Base-by-base conservation (phyloP, 2,113 vertebrate species). In the Mionectes macconnelli region DNA sequence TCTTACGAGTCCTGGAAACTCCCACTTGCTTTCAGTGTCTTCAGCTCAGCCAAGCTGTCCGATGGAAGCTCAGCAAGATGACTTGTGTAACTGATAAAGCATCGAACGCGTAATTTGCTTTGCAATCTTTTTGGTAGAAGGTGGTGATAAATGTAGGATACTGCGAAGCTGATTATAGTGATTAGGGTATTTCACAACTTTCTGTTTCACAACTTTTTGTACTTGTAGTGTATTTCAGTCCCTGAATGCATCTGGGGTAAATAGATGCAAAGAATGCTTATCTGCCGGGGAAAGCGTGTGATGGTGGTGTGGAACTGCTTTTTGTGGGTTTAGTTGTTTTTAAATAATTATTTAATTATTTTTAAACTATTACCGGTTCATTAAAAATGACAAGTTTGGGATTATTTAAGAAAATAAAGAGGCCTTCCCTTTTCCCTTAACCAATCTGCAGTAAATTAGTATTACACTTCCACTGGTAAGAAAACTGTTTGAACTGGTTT, bases 171-270 rank as follows among this genome's bases (percentile, higher is more conserved):
- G 80, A 90, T 94, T 78, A 86, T 31, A 75, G 88, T 31, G 85
- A 93, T 95, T 93, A 94, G 76, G 70, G 68, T 47, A 25, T 97
- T 97, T 95, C 96, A 84, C 94, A 96, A 97, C 88, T 93, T 80
- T 10, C 4, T 23, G 9, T 97, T 97, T 95, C 93, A 55, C 91
- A 96, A 97, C 89, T 86, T 90, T 64, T 47, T 47, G 63, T 87
- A 63, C 85, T 94, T 95, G 75, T 94, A 81, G 88, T 70, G 14
- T 86, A 81, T 89, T 92, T 92, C 57, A 81, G 25, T 92, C 60
- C 90, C 49, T 85, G 67, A 85, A 59, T 83, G 63, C 57, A 33
- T 87, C 39, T 83, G 55, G 55, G 18, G 53, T 72, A 69, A 90
- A 91, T 18, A 59, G 35, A n/a, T 55, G 14, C 80, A 62, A 93